Base-by-base conservation (phyloP, 2,888 invertebrate species). In the Dynastes grantii region DNA sequence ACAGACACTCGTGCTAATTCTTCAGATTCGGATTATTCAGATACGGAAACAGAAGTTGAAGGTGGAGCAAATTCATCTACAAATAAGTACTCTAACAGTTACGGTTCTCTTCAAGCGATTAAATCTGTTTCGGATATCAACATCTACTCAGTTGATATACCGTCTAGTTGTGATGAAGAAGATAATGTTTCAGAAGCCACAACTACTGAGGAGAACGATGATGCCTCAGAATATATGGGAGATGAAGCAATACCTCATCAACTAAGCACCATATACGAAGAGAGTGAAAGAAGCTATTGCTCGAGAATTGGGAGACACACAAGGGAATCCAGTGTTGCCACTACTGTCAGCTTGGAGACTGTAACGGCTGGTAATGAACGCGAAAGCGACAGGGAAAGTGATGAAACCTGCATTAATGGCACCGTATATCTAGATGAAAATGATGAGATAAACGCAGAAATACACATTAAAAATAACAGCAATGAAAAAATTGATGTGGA, bases 261-360 rank as follows among this genome's bases (percentile, higher is more conserved):
- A 75, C 85, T 92, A 5, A 92, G 92, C 83, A 90, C 92, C 0
- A 93, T 93, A 76, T 91, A 90, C 83, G 93, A 93, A 85, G 92
- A 92, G 82, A 91, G 90, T 77, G 92, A 92, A 82, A 87, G 85
- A 81, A 89, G 86, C 29, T 88, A 88, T 70, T 84, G 81, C 11
- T 87, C 87, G 37, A 87, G 87, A 81, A 81, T 83, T 63, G 82
- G 80, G 3, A 81, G 83, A 49, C 82, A 79, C 65, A 76, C 79
- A 58, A 82, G 88, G 77, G 86, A 87, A 78, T 82, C 85, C 6
- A 90, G 89, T 80, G 86, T 86, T 16, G 82, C 83, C 11, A 85
- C 85, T 2, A 83, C 83, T 29, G 85, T 86, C 73, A 88, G 87
- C 80, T 85, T 84, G 61, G 84, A 82, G 61, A 83, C 83, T 11